phyloP scores from a whole-genome alignment of 30 jellyfish, hydroid and myxozoan species.

The Clytia hemisphaerica region DNA sequence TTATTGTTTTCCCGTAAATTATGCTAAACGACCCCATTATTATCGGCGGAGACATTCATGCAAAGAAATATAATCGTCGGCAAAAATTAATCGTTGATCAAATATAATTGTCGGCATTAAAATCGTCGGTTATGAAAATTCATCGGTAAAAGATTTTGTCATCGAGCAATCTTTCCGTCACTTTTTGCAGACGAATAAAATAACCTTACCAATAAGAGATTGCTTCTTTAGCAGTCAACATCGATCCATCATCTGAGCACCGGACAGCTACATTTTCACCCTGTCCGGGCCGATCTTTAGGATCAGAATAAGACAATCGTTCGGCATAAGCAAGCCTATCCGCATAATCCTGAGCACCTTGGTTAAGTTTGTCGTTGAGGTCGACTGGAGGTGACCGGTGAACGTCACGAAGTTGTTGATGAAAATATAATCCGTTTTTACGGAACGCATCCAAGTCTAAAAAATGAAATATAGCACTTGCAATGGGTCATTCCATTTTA shows the following conservation, averaged over 20 bases:
- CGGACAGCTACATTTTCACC: slow-evolving; percentile 97
- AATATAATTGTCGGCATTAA: no score
- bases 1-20: no score
- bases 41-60: no score
- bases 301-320: slow-evolving; percentile 52
- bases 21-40: no score
- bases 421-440: slow-evolving; percentile 55
- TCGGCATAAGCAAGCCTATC: slow-evolving; percentile 55
- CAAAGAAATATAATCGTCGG: no score
- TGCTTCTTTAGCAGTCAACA: slow-evolving; percentile 82
- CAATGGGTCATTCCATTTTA: no score
- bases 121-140: no score
- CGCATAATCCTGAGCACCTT: slow-evolving; percentile 89
- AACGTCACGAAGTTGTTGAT: slow-evolving; percentile 57
- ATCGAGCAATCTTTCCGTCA: no score
- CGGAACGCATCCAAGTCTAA: slow-evolving; percentile 61
- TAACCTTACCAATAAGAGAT: slow-evolving; percentile 76
- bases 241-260: slow-evolving; percentile 85
- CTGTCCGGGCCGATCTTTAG: slow-evolving; percentile 95
- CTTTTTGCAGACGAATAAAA: no score
- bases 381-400: slow-evolving; percentile 79
- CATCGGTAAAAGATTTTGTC: no score
- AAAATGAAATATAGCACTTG: neutral
- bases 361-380: slow-evolving; percentile 55
- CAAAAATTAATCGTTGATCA: no score